Percentiles rank a stretch among this genome's conserved stretches.
Conservation (phyloP, 2,113 vertebrate genomes). For the Psittacula cyanocephala region DNA sequence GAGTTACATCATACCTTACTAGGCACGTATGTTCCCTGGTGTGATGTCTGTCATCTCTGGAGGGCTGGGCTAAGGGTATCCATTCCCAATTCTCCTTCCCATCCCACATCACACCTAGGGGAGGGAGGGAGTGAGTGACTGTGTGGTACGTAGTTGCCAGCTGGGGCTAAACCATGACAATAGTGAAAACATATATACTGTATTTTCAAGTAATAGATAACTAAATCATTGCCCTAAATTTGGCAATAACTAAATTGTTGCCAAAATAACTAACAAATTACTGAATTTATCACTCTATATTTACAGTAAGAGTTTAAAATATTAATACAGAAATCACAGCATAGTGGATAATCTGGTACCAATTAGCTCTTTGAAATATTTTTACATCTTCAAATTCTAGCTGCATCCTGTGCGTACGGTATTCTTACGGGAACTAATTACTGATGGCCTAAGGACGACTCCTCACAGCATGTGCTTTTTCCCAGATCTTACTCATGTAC, state of each 20-base stretch:
- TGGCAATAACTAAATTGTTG: neutral
- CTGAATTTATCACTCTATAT: neutral
- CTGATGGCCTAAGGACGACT: neutral
- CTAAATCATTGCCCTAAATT: neutral
- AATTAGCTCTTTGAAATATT: neutral
- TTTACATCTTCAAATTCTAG: neutral
- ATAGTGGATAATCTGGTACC: neutral
- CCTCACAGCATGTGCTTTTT: neutral
- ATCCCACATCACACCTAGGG: neutral
- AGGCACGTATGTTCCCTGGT: neutral
- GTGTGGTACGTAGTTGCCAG: neutral
- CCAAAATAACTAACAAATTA: neutral
- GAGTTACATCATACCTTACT: neutral
- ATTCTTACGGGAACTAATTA: neutral
- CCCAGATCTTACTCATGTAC: neutral
- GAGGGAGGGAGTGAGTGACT: neutral
- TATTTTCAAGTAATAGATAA: neutral
- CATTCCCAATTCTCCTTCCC: neutral
- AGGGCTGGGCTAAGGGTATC: neutral
- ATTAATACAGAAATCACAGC: neutral
- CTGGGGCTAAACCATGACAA: neutral
- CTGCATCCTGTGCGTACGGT: neutral
- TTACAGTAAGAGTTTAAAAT: neutral
- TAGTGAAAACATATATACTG: neutral
- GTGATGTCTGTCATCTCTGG: neutral